Conservation (phyloP, 1,140 invertebrate species). For the Drosophila gunungcola region DNA sequence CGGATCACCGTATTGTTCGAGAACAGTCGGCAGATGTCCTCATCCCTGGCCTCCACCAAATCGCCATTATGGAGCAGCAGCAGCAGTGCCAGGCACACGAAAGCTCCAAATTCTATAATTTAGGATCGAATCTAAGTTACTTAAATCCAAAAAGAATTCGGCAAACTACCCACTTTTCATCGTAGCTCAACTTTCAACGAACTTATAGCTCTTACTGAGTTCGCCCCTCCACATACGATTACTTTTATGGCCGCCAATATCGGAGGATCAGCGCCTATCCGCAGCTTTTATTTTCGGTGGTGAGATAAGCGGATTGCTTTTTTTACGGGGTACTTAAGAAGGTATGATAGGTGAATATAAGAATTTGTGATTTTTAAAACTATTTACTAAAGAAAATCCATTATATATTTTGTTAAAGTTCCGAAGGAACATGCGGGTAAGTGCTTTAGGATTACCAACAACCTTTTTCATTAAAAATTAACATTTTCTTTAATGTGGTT, state of each 20-base stretch:
- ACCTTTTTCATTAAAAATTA: too few relatives aligned
- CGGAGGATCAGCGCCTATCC: conserved; percentile 34
- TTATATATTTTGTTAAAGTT: too few relatives aligned
- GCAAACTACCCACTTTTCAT: conserved; percentile 27
- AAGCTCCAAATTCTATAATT: not conserved
- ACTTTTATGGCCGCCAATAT: conserved; percentile 32
- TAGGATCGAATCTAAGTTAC: not conserved
- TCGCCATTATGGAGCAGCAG: conserved; percentile 1
- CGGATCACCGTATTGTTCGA: conserved; percentile 52
- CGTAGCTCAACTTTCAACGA: conserved; percentile 22
- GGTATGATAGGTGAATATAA: too few relatives aligned
- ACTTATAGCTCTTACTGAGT: conserved; percentile 10
- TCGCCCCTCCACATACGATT: conserved; percentile 3
- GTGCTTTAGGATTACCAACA: too few relatives aligned
- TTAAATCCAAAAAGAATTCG: not conserved
- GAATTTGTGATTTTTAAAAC: too few relatives aligned
- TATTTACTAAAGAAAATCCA: too few relatives aligned
- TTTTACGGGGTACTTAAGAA: not conserved
- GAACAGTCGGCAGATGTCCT: conserved; percentile 65
- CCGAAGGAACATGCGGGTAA: too few relatives aligned
- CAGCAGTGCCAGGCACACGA: conserved; percentile 12
- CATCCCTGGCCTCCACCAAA: not conserved
- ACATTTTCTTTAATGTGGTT: too few relatives aligned
- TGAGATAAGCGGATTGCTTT: conserved; percentile 30
- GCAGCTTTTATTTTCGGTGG: conserved; percentile 19